Evolutionary conservation across 2,797 vertebrate genomes (phyloP).

Genomic region (Myotis pilosus): DNA sequence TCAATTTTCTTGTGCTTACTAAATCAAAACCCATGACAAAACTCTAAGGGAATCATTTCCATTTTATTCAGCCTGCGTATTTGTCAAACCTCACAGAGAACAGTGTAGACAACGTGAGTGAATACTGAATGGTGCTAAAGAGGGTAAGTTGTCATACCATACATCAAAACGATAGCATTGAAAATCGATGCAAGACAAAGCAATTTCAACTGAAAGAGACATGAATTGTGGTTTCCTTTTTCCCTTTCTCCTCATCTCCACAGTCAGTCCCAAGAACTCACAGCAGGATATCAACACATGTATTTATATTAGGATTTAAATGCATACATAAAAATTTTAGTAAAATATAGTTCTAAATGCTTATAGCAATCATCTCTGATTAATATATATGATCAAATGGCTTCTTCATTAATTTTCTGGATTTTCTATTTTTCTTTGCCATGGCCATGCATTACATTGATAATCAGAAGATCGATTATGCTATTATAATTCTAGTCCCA

Average conservation of each 20-base stretch:
- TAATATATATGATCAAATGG: neutral
- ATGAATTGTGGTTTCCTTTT: neutral
- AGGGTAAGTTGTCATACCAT: neutral
- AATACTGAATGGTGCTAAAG: slow-evolving; percentile 15
- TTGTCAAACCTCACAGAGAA: slow-evolving; percentile 24
- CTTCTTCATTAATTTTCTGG: neutral
- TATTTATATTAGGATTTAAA: neutral
- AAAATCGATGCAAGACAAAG: slow-evolving; percentile 25
- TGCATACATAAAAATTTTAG: neutral
- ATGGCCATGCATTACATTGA: neutral
- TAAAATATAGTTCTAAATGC: neutral
- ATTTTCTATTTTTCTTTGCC: neutral
- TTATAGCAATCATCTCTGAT: neutral
- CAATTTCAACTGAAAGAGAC: slow-evolving; percentile 18
- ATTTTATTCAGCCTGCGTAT: neutral
- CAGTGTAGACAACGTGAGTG: neutral
- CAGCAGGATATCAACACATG: neutral
- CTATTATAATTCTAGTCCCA: neutral
- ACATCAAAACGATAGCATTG: neutral
- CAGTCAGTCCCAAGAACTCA: neutral
- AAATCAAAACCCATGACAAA: neutral
- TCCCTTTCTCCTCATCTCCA: neutral
- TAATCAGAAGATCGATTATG: neutral
- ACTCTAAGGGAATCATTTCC: neutral
- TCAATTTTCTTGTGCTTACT: slow-evolving; percentile 4